These are phyloP conservation scores for Oligia latruncula DNA, from an alignment of 2,888 invertebrate genomes.

Conservation along the genomic window DNA sequence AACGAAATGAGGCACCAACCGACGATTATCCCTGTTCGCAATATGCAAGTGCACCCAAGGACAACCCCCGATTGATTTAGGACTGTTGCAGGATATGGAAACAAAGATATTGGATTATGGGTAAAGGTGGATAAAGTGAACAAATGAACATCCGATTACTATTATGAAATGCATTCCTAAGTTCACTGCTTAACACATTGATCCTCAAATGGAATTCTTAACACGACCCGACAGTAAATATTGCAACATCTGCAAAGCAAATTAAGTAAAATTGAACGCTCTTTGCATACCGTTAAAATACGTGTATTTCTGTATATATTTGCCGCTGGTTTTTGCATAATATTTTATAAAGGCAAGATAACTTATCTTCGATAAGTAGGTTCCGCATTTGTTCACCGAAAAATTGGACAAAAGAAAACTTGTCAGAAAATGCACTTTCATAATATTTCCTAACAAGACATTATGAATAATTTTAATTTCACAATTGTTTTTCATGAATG, in stretches of 20 bases:
- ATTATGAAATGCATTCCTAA: constrained; percentile 25
- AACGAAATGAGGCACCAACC: too few species aligned
- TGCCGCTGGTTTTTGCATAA: constrained; percentile 53
- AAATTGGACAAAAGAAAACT: constrained; percentile 17
- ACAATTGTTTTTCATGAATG: not conserved
- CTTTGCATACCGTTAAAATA: constrained; percentile 33
- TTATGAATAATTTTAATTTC: not conserved
- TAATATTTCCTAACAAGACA: not conserved
- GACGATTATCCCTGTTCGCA: too few species aligned
- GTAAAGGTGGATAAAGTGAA: too few species aligned
- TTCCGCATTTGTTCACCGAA: constrained; percentile 43
- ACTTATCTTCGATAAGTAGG: constrained; percentile 57
- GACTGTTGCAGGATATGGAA: too few species aligned
- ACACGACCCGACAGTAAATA: constrained; percentile 24
- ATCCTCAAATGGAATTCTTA: constrained; percentile 37
- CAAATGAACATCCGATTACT: not conserved
- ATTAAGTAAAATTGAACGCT: constrained; percentile 44
- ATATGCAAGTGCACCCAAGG: too few species aligned
- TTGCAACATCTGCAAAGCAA: constrained; percentile 52
- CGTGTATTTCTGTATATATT: constrained; percentile 54
- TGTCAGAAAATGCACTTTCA: not conserved
- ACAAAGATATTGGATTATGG: too few species aligned
- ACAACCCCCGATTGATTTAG: too few species aligned
- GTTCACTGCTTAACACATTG: constrained; percentile 2
- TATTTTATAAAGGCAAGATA: constrained; percentile 57